phyloP scores from a whole-genome alignment of 1,140 invertebrate genomes.

The Procambarus clarkii region DNA sequence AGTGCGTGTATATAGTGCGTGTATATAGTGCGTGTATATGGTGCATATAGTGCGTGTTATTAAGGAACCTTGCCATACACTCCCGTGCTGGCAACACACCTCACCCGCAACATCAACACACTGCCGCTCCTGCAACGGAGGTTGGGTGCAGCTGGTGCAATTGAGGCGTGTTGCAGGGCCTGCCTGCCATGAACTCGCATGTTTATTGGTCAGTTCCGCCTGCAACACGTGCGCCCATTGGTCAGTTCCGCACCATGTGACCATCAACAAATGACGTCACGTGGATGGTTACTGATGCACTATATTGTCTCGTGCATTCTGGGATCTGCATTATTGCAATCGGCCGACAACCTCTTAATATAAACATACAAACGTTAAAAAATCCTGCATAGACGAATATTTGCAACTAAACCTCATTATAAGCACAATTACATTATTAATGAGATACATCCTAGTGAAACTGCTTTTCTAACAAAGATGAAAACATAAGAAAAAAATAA shows the following conservation, averaged over 20 bases:
- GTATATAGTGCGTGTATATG: too few species aligned
- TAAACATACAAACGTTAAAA: too few species aligned
- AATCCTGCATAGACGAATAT: too few species aligned
- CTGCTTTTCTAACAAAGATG: too few species aligned
- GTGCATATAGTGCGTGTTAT: too few species aligned
- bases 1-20: too few species aligned
- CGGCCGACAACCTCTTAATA: not conserved
- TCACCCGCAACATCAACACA: not conserved
- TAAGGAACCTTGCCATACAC: too few species aligned
- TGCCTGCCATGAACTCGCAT: constrained; percentile 31
- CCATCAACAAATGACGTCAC: constrained; percentile 37
- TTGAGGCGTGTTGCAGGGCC: constrained; percentile 47
- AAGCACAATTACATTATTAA: too few species aligned
- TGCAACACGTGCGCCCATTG: constrained; percentile 53
- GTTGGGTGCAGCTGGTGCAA: constrained; percentile 30
- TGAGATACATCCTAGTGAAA: too few species aligned
- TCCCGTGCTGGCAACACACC: not conserved
- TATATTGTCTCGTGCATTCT: constrained; percentile 2
- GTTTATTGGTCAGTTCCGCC: constrained; percentile 52
- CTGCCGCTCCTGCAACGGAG: constrained; percentile 38
- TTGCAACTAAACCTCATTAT: too few species aligned
- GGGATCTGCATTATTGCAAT: not conserved
- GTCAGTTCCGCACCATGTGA: constrained; percentile 44
- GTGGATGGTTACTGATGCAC: constrained; percentile 37
- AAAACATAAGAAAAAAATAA: too few species aligned